Evolutionary conservation across 2,888 invertebrate genomes (phyloP), one percentile per base, ranked within the genome.

Genomic region (Keiferia lycopersicella): DNA sequence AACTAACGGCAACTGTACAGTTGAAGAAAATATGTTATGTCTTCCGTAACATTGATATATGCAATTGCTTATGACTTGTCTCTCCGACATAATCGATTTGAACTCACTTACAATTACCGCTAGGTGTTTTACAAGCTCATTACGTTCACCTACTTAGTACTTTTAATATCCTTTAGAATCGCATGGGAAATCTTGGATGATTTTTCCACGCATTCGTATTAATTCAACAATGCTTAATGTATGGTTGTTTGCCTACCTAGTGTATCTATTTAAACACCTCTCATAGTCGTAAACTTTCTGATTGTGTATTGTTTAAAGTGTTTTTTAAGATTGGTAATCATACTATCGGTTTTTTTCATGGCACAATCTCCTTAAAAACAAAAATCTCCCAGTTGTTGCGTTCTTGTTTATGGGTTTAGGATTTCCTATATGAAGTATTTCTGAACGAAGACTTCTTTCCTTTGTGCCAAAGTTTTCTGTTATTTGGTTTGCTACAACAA

Each of bases 251-350:
- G 14, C 41, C 41, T 41, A 41, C 34, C 34, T 14, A 14, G 41
- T 41, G 14, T 41, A 41, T 41, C 41, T 41, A 41, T 41, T 41
- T 41, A 41, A 41, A 41, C 41, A 41, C 41, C 41, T 41, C 41
- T 14, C 41, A 41, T 41, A 41, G 14, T 41, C 41, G 8, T 41
- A 41, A 41, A 41, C 14, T 14, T 41, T 14, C 41, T 41, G 12
- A 41, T 41, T 14, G 41, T 14, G 41, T 41, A 41, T 41, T 41
- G 41, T 41, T n/a, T 34, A 34, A 34, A 8, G 1, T 41, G 41
- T 41, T 41, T 41, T n/a, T 41, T 14, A 41, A n/a, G 41, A 41
- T 41, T 41, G 12, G 14, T 41, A 41, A 41, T 41, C 2, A 41
- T 41, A 14, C 14, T 14, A 41, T 41, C 41, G n/a, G 41, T 41